phyloP scores from a whole-genome alignment of 2,888 invertebrate species.

The Apodemia zela region DNA sequence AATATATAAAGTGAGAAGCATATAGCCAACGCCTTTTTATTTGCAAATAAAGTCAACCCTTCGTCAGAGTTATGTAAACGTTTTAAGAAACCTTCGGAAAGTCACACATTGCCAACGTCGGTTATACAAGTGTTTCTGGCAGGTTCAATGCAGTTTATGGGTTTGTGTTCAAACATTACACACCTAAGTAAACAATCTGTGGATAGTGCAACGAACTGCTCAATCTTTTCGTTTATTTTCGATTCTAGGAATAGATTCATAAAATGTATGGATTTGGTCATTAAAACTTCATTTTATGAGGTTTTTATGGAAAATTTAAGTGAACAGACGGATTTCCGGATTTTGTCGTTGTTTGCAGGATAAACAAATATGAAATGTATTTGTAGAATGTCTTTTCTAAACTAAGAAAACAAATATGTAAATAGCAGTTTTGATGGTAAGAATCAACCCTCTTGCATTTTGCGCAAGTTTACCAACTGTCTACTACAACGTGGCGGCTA shows the following conservation, averaged over 20 bases:
- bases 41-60: conserved; percentile 20
- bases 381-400: no score
- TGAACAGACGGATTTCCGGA: conserved; percentile 19
- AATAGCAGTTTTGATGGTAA: no score
- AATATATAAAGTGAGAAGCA: background rate
- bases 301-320: conserved; percentile 22
- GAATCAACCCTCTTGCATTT: no score
- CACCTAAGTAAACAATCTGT: conserved; percentile 52
- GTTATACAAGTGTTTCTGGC: conserved; percentile 44
- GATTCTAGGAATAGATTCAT: conserved; percentile 42
- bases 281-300: conserved; percentile 22
- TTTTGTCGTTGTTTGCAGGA: conserved; percentile 15
- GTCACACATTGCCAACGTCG: conserved; percentile 31
- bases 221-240: conserved; percentile 46
- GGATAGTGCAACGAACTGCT: conserved; percentile 47
- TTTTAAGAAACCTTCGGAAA: conserved; percentile 21
- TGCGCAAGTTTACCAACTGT: no score
- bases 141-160: conserved; percentile 51
- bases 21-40: background rate
- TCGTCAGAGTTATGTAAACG: conserved; percentile 21
- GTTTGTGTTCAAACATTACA: conserved; percentile 54
- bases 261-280: conserved; percentile 36
- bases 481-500: no score
- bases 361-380: background rate
- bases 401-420: no score